Evolutionary conservation across 1,140 invertebrate genomes (phyloP).

Genomic region (Drosophila seguyi): DNA sequence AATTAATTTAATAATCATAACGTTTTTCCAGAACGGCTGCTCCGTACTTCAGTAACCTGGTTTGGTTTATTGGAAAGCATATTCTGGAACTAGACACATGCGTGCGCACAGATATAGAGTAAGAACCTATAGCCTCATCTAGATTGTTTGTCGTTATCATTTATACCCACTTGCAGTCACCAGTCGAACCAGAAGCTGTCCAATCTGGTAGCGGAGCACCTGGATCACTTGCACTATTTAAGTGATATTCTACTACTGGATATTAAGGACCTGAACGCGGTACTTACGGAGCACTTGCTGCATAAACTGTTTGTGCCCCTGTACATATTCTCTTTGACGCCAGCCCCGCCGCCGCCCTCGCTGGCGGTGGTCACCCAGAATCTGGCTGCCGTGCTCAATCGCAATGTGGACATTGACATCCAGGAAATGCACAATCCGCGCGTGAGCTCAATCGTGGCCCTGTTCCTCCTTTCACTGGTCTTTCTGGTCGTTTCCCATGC

Average conservation of each 20-base stretch:
- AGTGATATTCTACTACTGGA: slow-evolving; percentile 98
- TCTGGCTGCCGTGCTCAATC: slow-evolving; percentile 87
- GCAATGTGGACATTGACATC: slow-evolving; percentile 86
- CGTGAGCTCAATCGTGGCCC: slow-evolving; percentile 94
- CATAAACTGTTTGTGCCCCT: slow-evolving; percentile 97
- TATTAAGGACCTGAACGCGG: slow-evolving; percentile 96
- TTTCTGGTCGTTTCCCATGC: slow-evolving; percentile 96
- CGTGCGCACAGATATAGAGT: slow-evolving; percentile 97
- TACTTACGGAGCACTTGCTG: slow-evolving; percentile 97
- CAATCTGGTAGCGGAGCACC: slow-evolving; percentile 98
- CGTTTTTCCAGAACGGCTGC: slow-evolving; percentile 92
- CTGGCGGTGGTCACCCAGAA: slow-evolving; percentile 88
- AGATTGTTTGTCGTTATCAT: too few relatives aligned
- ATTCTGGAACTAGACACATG: slow-evolving; percentile 98
- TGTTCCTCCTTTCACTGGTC: slow-evolving; percentile 98
- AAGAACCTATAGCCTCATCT: slow-evolving; percentile 85
- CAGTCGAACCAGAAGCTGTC: slow-evolving; percentile 96
- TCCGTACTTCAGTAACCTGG: slow-evolving; percentile 99
- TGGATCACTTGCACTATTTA: slow-evolving; percentile 99
- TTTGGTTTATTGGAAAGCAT: slow-evolving; percentile 99
- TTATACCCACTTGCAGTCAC: slow-evolving; percentile 88
- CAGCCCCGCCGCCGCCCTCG: slow-evolving; percentile 78
- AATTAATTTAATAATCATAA: background rate
- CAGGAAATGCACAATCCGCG: slow-evolving; percentile 88
- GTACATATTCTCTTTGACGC: slow-evolving; percentile 95